These are phyloP conservation scores for Pammene fasciana DNA, from an alignment of 2,888 invertebrate species.

Conservation along the genomic window DNA sequence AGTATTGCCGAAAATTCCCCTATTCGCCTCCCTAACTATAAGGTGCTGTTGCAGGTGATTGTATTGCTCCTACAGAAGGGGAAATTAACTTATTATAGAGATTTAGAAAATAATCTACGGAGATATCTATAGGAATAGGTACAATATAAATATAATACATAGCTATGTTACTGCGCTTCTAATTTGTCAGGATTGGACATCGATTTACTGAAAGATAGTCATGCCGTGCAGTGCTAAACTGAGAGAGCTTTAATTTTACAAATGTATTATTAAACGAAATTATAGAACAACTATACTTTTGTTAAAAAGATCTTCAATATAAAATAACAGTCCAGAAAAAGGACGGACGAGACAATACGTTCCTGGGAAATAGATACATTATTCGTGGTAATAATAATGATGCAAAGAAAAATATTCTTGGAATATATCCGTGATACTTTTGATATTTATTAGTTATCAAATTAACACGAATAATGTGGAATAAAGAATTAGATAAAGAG, in stretches of 20 bases:
- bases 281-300: background rate
- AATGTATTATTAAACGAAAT: too few relatives aligned
- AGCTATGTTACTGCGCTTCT: too few relatives aligned
- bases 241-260: too few relatives aligned
- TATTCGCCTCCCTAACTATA: too few relatives aligned
- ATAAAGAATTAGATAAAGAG: conserved; percentile 19
- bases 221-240: conserved; percentile 12
- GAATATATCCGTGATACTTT: background rate
- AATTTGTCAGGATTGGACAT: background rate
- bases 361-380: background rate
- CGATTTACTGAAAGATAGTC: background rate
- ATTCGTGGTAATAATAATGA: background rate
- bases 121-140: background rate
- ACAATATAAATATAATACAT: too few relatives aligned
- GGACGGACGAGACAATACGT: background rate
- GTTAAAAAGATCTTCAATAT: too few relatives aligned
- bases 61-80: conserved; percentile 4
- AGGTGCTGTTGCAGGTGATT: too few relatives aligned
- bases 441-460: background rate
- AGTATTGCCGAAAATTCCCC: too few relatives aligned
- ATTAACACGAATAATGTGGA: conserved; percentile 11
- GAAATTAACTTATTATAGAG: background rate
- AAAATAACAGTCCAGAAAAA: background rate
- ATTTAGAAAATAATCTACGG: background rate
- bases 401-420: background rate